These are phyloP conservation scores for Siniperca undulata DNA, from an alignment of 2,797 vertebrate genomes.

Conservation along the genomic window DNA sequence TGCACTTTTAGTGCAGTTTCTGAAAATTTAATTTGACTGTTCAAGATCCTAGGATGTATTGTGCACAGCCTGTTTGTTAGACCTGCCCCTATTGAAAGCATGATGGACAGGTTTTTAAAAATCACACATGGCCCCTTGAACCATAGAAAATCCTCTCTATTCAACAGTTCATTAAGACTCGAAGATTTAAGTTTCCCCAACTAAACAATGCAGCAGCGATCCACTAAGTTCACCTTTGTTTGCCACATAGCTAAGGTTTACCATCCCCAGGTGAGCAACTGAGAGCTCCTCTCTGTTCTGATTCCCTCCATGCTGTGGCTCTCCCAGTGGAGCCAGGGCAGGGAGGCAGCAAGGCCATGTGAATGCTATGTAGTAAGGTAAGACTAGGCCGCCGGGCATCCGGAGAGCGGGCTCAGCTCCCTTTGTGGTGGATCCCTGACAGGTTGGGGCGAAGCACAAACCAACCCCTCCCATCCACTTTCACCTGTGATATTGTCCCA, in stretches of 20 bases:
- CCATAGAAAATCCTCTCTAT: slow-evolving; percentile 81
- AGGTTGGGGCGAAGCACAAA: slow-evolving; percentile 80
- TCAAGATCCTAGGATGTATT: slow-evolving; percentile 41
- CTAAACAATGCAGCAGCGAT: slow-evolving; percentile 80
- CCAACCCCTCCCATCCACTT: slow-evolving; percentile 81
- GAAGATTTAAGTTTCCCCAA: slow-evolving; percentile 84
- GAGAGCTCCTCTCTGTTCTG: slow-evolving; percentile 76
- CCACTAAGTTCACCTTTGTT: slow-evolving; percentile 85
- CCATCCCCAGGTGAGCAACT: slow-evolving; percentile 80
- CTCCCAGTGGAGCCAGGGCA: slow-evolving; percentile 69
- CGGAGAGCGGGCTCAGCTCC: slow-evolving; percentile 77
- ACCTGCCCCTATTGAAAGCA: slow-evolving; percentile 54
- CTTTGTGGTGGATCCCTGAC: slow-evolving; percentile 84
- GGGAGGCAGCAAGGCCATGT: slow-evolving; percentile 74
- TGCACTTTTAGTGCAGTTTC: background rate
- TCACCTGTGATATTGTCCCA: slow-evolving; percentile 84
- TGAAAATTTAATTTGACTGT: slow-evolving; percentile 33
- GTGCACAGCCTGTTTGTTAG: slow-evolving; percentile 46
- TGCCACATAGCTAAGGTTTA: slow-evolving; percentile 84
- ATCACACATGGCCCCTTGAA: slow-evolving; percentile 78
- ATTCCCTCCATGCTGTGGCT: slow-evolving; percentile 67
- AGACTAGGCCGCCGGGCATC: slow-evolving; percentile 81
- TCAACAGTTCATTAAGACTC: slow-evolving; percentile 80
- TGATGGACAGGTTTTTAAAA: slow-evolving; percentile 77
- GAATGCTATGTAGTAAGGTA: slow-evolving; percentile 79